A percentile compares a stretch with the other conserved stretches of the same genome.
These are phyloP conservation scores for Synergus itoensis DNA, from an alignment of 2,888 invertebrate genomes.

Conservation along the genomic window DNA sequence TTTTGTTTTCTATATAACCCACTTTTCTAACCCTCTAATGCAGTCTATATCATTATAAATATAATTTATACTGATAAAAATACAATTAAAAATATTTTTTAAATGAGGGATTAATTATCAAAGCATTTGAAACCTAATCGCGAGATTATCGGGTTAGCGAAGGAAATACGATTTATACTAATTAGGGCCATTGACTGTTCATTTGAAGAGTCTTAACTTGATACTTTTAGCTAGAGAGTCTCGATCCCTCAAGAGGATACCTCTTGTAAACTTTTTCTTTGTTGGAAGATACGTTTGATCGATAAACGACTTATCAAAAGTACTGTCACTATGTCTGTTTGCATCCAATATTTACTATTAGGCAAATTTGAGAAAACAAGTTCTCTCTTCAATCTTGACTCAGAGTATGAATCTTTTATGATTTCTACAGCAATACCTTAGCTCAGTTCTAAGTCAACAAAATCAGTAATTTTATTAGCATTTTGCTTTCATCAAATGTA, in stretches of 20 bases:
- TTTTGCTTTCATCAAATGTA: neutral
- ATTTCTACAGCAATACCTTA: too few species aligned
- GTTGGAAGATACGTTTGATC: slow-evolving; percentile 45
- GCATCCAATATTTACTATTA: neutral
- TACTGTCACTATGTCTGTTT: neutral
- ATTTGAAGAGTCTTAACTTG: slow-evolving; percentile 49
- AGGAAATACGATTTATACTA: neutral
- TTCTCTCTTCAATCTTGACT: neutral
- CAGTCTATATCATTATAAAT: neutral
- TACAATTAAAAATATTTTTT: neutral
- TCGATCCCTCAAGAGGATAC: slow-evolving; percentile 45
- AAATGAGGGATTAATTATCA: neutral
- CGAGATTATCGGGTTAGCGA: neutral
- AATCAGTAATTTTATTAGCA: too few species aligned
- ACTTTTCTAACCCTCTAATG: neutral
- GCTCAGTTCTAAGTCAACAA: too few species aligned
- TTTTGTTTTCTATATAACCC: neutral
- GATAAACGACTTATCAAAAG: slow-evolving; percentile 47
- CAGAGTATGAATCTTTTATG: too few species aligned
- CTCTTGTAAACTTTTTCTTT: slow-evolving; percentile 47
- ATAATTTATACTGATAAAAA: neutral
- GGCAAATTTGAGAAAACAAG: neutral
- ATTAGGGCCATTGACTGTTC: slow-evolving; percentile 48
- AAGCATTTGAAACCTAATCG: neutral
- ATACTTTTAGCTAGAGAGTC: slow-evolving; percentile 46